These are phyloP conservation scores for Orcinus orca DNA, from an alignment of 2,113 vertebrate species.

Conservation along the genomic window DNA sequence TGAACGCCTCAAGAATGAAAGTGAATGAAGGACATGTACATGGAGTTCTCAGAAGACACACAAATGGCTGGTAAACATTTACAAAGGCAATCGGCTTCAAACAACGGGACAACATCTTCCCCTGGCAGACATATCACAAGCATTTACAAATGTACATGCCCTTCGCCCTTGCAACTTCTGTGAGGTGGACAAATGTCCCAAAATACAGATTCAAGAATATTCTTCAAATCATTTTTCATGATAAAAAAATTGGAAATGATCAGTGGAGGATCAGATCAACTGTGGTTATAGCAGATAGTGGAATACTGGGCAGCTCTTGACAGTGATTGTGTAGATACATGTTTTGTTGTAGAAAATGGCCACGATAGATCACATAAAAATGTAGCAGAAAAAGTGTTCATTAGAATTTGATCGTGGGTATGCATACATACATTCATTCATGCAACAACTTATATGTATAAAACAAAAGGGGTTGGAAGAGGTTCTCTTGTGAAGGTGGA, in stretches of 20 bases:
- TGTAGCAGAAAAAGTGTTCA: neutral
- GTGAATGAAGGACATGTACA: no score
- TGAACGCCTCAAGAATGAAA: neutral
- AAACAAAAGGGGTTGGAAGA: neutral
- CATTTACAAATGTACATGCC: neutral
- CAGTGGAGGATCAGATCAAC: neutral
- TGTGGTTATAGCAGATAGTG: neutral
- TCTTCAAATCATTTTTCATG: neutral
- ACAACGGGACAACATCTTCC: no score
- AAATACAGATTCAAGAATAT: neutral
- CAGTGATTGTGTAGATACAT: no score
- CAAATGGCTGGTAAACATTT: neutral
- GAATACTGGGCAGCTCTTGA: neutral
- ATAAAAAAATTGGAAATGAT: neutral
- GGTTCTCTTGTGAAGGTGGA: neutral
- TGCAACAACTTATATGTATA: neutral
- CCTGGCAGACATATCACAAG: neutral
- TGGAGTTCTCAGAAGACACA: neutral
- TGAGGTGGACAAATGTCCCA: neutral
- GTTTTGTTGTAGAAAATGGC: neutral
- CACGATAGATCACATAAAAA: neutral
- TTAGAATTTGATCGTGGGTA: neutral
- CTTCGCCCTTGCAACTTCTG: neutral
- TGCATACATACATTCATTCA: no score
- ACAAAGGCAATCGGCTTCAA: neutral